phyloP scores from a whole-genome alignment of 2,113 vertebrate species.

The Corydoras sp. region DNA sequence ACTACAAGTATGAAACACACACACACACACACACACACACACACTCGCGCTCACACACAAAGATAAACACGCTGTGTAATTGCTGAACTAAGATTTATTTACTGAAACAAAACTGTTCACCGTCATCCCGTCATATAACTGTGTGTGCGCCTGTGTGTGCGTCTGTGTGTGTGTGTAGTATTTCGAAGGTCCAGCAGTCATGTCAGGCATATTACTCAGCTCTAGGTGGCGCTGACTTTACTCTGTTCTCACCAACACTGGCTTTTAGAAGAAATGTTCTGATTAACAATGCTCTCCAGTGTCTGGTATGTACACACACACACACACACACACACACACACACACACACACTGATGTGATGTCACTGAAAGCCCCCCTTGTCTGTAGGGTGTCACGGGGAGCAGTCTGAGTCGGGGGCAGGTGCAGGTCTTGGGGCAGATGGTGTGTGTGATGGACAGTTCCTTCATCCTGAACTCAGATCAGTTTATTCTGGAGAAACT shows the following conservation, averaged over 20 bases:
- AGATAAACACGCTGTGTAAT: background rate
- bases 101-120: background rate
- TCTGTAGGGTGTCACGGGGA: slow-evolving; percentile 54
- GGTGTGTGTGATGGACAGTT: slow-evolving; percentile 52
- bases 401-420: slow-evolving; percentile 41
- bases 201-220: slow-evolving; percentile 61
- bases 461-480: slow-evolving; percentile 59
- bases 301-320: slow-evolving; percentile 55
- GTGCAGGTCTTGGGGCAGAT: slow-evolving; percentile 64
- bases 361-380: background rate
- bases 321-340: background rate
- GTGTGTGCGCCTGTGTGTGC: background rate
- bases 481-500: slow-evolving; percentile 58
- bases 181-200: slow-evolving; percentile 47
- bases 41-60: slow-evolving; percentile 8
- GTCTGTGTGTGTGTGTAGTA: slow-evolving; percentile 46
- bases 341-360: background rate
- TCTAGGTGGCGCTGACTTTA: slow-evolving; percentile 57
- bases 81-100: background rate
- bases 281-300: slow-evolving; percentile 52
- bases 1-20: slow-evolving; percentile 62
- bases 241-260: slow-evolving; percentile 53
- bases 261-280: slow-evolving; percentile 46
- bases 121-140: background rate
- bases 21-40: slow-evolving; percentile 8